Base-by-base conservation (phyloP, 2,113 vertebrate species). In the Phalacrocorax pelagicus region DNA sequence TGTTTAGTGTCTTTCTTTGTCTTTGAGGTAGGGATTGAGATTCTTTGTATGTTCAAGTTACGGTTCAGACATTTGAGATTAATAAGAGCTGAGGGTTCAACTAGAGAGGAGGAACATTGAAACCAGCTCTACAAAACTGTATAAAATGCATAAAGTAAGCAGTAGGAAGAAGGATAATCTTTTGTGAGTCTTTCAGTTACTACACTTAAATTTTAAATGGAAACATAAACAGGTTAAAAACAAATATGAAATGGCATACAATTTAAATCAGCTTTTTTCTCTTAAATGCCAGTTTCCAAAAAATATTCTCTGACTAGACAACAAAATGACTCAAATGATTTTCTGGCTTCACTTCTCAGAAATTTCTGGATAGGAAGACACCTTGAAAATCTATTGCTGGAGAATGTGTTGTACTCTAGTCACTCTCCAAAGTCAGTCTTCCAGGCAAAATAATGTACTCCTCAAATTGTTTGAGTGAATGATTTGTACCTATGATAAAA, bases 221-320 rank as follows among this genome's bases (percentile, higher is more conserved):
- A 82, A 62, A 44, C 2, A 73, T 29, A 65, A 72, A 23, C 10
- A 67, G 5, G 15, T 57, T 72, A 80, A 67, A 70, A 84, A 38
- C 1, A 0, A 38, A 10, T 78, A 42, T 27, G 10, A 75, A 55
- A 59, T 32, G 0, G 0, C 3, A 67, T 23, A 11, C 1, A 5
- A 42, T 63, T 72, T 17, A 69, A 52, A 59, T 36, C 17, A 47
- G 0, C 11, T 30, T 12, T 73, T 72, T 90, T 70, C 9, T 54
- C 52, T 59, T 26, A 49, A 71, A 63, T 59, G 5, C 4, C 3
- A 1, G 3, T 73, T 3, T 70, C 63, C 12, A 70, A 74, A 80
- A 18, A 42, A 38, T 21, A 9, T 6, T 27, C 2, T 74, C 24
- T 42, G 55, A 32, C 7, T 42, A 69, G 10, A 67, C 13, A 69